Conservation (phyloP, 1,140 invertebrate genomes). For the Teleopsis dalmanni region DNA sequence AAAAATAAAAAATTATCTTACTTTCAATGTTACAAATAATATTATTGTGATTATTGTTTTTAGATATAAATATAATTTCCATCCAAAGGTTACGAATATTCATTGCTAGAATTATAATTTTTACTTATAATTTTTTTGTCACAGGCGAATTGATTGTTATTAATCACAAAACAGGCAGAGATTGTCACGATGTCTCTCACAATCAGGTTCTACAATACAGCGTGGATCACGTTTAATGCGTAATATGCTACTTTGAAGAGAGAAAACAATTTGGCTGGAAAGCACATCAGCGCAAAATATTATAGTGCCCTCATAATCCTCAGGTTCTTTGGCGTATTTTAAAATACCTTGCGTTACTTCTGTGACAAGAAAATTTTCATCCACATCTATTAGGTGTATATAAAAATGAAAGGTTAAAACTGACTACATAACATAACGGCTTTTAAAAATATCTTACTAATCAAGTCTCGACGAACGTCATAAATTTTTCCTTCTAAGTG, state of each 20-base stretch:
- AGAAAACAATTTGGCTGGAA: constrained; percentile 27
- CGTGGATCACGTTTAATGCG: constrained; percentile 25
- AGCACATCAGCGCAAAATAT: constrained; percentile 29
- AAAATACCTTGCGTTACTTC: constrained; percentile 30
- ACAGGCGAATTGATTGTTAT: no score
- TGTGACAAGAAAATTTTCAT: constrained; percentile 22
- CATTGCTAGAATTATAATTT: no score
- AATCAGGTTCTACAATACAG: constrained; percentile 23
- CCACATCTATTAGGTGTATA: constrained; percentile 9
- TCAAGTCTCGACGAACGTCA: constrained; percentile 33
- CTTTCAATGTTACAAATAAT: no score
- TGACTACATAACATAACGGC: not conserved
- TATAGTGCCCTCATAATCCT: constrained; percentile 27
- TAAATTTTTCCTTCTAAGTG: constrained; percentile 36
- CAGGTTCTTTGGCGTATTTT: constrained; percentile 25
- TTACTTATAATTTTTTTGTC: no score
- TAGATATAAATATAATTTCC: no score
- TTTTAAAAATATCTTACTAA: constrained; percentile 11
- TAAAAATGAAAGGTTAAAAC: not conserved
- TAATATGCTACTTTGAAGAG: constrained; percentile 24
- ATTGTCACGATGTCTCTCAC: no score
- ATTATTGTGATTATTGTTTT: no score
- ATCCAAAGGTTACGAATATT: no score
- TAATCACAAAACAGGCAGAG: no score
- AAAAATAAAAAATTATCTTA: no score